Evolutionary conservation across 2,888 invertebrate genomes (phyloP), one percentile per base, ranked within the genome.

Genomic region (Drosophila mettleri): DNA sequence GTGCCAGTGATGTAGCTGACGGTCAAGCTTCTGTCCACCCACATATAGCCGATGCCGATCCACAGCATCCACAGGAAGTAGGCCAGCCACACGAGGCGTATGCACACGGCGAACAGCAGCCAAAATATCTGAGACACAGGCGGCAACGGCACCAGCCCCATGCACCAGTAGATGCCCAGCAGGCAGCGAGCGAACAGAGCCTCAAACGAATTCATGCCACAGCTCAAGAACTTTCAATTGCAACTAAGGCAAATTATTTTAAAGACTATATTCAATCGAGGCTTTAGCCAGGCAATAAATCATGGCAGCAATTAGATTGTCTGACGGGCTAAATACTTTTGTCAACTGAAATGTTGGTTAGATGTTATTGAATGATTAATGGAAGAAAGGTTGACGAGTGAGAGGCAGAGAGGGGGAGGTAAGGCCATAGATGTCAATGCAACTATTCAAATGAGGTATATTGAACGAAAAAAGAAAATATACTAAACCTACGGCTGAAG

Each of bases 111-210:
- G 0, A 74, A 2, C 0, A 82, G 3, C 7, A 81, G 38, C 18
- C 46, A 39, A 0, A 10, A 1, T 0, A 4, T 7, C 12, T 54
- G 45, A 1, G 52, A 18, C 5, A 14, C 6, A 0, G 55, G 49
- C 4, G 88, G 86, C 20, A 87, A 38, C 0, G 88, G 82, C 9
- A 70, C 14, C 16, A 83, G 54, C 0, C 66, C 74, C 69, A 71
- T 48, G 8, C 68, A 10, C 62, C 79, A 73, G 20, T 65, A 76
- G 18, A 59, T 22, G 31, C 3, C 46, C 8, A 22, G 4, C 8
- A 83, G 38, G 22, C 51, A 59, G 8, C 74, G 69, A 14, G 38
- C 64, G 0, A 66, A 71, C 0, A 85, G 29, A 8, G 45, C 46
- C 49, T 76, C 74, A n/a, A 83, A 12, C 6, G 68, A 69, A 7